phyloP scores from a whole-genome alignment of 2,113 vertebrate species.

The Octodon degus region DNA sequence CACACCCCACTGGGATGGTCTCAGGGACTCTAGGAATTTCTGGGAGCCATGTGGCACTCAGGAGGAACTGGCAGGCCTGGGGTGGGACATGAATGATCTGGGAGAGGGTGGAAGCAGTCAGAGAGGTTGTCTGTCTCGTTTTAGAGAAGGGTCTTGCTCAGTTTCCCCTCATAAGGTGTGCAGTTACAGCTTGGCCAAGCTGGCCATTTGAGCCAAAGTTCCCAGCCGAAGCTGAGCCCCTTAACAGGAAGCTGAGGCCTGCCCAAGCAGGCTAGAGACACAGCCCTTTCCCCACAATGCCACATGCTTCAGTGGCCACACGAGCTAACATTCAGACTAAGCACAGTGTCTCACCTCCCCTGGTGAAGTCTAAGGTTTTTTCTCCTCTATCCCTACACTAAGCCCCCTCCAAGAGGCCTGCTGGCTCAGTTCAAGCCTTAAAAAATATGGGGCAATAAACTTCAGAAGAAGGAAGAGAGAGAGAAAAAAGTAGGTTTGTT shows the following conservation, averaged over 20 bases:
- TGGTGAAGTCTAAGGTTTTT: constrained; percentile 60
- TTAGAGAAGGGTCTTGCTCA: background rate
- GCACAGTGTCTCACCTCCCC: constrained; percentile 78
- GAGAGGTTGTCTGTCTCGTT: background rate
- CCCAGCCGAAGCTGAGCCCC: constrained; percentile 61
- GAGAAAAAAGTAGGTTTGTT: constrained; percentile 77
- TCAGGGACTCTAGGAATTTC: constrained; percentile 72
- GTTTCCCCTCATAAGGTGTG: constrained; percentile 46
- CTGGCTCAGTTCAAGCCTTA: constrained; percentile 65
- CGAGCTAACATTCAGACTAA: constrained; percentile 71
- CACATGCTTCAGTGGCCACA: constrained; percentile 78
- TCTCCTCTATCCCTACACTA: constrained; percentile 16
- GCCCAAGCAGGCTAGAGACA: constrained; percentile 60
- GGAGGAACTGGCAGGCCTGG: constrained; percentile 4
- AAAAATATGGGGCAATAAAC: constrained; percentile 83
- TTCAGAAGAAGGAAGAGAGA: constrained; percentile 75
- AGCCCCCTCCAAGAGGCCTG: background rate
- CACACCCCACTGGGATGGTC: constrained; percentile 75
- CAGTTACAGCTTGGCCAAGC: constrained; percentile 59
- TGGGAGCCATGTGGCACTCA: constrained; percentile 27
- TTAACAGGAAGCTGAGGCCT: constrained; percentile 72
- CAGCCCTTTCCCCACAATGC: constrained; percentile 39
- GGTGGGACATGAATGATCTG: background rate
- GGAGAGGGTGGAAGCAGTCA: background rate
- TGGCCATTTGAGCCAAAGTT: constrained; percentile 62